phyloP scores from a whole-genome alignment of 2,113 vertebrate genomes.

The Phrynocephalus versicolor region DNA sequence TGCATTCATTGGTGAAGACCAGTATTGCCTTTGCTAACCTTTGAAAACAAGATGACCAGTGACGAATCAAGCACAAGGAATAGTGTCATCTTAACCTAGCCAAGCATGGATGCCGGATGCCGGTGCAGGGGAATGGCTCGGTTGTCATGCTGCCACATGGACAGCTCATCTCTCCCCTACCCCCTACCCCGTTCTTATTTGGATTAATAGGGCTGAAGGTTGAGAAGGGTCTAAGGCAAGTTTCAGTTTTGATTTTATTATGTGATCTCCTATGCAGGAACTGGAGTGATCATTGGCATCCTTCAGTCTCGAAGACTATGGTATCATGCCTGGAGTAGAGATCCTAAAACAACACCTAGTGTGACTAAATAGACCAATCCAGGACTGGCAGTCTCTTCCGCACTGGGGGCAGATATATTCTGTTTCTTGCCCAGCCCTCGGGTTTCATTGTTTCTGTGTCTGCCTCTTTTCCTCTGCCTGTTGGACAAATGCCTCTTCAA shows the following conservation, averaged over 20 bases:
- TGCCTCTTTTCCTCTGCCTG: no score
- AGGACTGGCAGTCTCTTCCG: no score
- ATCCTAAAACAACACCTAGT: no score
- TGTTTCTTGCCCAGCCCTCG: no score
- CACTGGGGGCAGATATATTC: no score
- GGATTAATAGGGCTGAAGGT: neutral
- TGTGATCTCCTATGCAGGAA: neutral
- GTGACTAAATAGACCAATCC: no score
- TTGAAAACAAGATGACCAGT: neutral
- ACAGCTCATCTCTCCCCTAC: slow-evolving; percentile 3
- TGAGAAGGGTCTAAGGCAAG: neutral
- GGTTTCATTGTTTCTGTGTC: no score
- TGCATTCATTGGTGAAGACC: neutral
- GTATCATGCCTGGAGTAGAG: no score
- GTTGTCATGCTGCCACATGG: neutral
- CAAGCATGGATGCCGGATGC: neutral
- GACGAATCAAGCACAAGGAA: neutral
- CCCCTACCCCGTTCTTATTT: neutral
- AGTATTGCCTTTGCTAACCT: neutral
- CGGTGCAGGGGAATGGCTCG: neutral
- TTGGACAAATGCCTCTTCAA: no score
- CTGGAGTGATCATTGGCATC: no score
- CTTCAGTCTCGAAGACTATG: no score
- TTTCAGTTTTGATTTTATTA: neutral
- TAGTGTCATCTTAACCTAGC: neutral